Evolutionary conservation across 2,797 vertebrate species (phyloP).

Genomic region (Neosalanx taihuensis): DNA sequence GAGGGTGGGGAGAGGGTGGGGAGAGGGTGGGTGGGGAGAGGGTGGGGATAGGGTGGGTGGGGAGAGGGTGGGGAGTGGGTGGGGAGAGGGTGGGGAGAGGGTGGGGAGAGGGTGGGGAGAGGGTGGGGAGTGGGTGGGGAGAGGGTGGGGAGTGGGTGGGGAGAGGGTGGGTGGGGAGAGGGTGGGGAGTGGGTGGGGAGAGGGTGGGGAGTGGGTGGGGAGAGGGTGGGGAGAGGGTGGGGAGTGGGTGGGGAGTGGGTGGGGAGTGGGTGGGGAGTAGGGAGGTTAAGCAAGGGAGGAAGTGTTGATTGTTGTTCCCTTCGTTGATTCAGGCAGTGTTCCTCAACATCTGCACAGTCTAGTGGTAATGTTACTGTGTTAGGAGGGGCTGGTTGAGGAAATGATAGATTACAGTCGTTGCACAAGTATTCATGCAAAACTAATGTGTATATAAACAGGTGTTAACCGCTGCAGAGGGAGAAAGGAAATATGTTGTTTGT

Average conservation of each 20-base stretch:
- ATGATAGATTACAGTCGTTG: slow-evolving; percentile 72
- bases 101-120: no score
- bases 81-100: no score
- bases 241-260: slow-evolving; percentile 23
- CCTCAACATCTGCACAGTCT: slow-evolving; percentile 69
- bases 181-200: no score
- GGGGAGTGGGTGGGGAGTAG: slow-evolving; percentile 25
- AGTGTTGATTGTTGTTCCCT: slow-evolving; percentile 47
- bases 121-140: no score
- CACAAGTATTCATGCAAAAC: slow-evolving; percentile 71
- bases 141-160: no score
- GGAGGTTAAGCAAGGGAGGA: slow-evolving; percentile 24
- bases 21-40: no score
- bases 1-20: no score
- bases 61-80: no score
- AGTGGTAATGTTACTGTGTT: slow-evolving; percentile 54
- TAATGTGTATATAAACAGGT: slow-evolving; percentile 75
- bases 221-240: neutral
- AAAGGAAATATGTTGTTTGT: slow-evolving; percentile 31
- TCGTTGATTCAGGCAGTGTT: slow-evolving; percentile 52
- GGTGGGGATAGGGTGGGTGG: no score
- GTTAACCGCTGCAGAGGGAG: slow-evolving; percentile 62
- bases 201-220: no score
- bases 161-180: no score
- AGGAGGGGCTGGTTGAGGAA: slow-evolving; percentile 50